A percentile compares a stretch with the other conserved stretches of the same genome.
These are phyloP conservation scores for Monodelphis domestica DNA, from an alignment of 2,797 vertebrate species.

Conservation along the genomic window DNA sequence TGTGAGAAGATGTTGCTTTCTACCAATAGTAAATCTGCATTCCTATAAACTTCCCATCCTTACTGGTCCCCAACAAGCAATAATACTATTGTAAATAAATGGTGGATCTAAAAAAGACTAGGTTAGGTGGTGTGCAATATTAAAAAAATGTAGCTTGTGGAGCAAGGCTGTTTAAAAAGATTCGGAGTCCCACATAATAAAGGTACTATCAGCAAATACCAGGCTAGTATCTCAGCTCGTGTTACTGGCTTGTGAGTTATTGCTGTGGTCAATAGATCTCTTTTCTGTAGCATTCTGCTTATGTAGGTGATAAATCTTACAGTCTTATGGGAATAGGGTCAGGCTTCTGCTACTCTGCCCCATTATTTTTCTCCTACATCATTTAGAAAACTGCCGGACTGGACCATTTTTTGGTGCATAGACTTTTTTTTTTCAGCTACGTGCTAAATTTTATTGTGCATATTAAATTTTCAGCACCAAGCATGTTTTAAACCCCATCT, in stretches of 20 bases:
- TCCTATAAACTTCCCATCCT: conserved; percentile 38
- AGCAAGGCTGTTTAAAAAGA: conserved; percentile 67
- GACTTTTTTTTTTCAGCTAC: conserved; percentile 74
- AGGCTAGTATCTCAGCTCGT: conserved; percentile 79
- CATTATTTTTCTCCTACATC: conserved; percentile 86
- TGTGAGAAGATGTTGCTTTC: conserved; percentile 21
- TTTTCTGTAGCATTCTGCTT: conserved; percentile 84
- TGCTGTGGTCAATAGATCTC: conserved; percentile 83
- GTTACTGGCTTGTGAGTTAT: conserved; percentile 85
- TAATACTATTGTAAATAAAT: conserved; percentile 72
- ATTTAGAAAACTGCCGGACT: conserved; percentile 84
- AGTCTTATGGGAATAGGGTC: conserved; percentile 83
- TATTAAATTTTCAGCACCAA: conserved; percentile 75
- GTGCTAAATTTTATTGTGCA: conserved; percentile 77
- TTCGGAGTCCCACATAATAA: conserved; percentile 65
- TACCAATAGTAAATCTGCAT: conserved; percentile 52
- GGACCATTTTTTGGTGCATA: conserved; percentile 75
- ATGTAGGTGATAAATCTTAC: conserved; percentile 88
- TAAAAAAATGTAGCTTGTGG: conserved; percentile 76
- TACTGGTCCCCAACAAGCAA: conserved; percentile 20
- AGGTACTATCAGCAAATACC: conserved; percentile 83
- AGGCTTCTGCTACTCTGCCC: conserved; percentile 80
- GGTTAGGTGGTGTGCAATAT: conserved; percentile 79
- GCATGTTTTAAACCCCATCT: conserved; percentile 64
- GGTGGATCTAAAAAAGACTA: conserved; percentile 62